Conservation (phyloP, 1,140 invertebrate species). For the Condylostylus longicornis region DNA sequence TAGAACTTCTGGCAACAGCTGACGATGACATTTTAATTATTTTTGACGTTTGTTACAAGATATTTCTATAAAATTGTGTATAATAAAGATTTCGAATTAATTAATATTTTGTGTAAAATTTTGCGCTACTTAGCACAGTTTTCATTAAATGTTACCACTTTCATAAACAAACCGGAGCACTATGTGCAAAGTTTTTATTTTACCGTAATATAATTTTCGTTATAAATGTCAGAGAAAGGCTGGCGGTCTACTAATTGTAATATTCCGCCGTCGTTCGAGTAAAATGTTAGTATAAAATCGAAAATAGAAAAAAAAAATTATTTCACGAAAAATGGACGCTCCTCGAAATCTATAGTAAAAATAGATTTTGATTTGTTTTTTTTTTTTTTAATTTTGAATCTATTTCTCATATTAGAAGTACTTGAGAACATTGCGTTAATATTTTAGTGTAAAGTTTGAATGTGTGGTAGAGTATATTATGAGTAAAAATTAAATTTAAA, state of each 20-base stretch:
- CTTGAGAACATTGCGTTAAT: too few species aligned
- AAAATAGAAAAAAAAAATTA: background rate
- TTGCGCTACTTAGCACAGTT: background rate
- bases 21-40: slow-evolving; percentile 40
- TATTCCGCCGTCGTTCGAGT: slow-evolving; percentile 34
- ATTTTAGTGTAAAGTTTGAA: too few species aligned
- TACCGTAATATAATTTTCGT: slow-evolving; percentile 33
- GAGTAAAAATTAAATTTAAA: too few species aligned
- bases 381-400: too few species aligned
- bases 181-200: slow-evolving; percentile 29
- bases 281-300: slow-evolving; percentile 20
- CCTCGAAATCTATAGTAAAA: too few species aligned
- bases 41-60: slow-evolving; percentile 8
- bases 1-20: slow-evolving; percentile 67
- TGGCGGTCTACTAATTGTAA: slow-evolving; percentile 35
- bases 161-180: background rate
- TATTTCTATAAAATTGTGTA: slow-evolving; percentile 7
- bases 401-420: too few species aligned
- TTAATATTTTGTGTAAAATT: background rate
- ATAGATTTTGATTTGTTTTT: too few species aligned
- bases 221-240: slow-evolving; percentile 34
- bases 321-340: too few species aligned
- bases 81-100: slow-evolving; percentile 4
- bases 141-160: background rate
- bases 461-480: too few species aligned